These are phyloP conservation scores for Chromis chromis DNA, from an alignment of 2,797 vertebrate species.

Conservation along the genomic window DNA sequence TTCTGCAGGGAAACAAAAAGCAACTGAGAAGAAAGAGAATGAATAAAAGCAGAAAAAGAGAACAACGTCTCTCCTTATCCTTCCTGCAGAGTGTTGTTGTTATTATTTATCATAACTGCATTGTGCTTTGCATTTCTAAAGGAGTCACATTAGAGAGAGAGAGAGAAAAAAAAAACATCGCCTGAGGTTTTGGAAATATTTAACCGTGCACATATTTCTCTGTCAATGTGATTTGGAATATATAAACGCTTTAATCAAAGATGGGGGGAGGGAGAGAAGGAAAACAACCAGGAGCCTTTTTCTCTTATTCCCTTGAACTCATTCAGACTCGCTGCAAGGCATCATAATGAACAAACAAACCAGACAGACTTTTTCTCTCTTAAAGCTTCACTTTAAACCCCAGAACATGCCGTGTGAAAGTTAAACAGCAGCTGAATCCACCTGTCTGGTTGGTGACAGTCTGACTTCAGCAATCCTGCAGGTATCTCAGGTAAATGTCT, in stretches of 20 bases:
- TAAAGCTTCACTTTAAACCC: constrained; percentile 29
- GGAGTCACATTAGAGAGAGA: not conserved
- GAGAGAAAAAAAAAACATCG: not conserved
- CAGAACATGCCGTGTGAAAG: constrained; percentile 8
- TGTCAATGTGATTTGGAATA: constrained; percentile 5
- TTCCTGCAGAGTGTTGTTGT: not conserved
- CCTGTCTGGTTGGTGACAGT: not conserved
- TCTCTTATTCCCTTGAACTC: constrained; percentile 22
- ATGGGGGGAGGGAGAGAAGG: not conserved
- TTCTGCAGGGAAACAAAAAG: constrained; percentile 19
- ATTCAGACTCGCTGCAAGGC: constrained; percentile 4
- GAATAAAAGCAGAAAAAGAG: not conserved
- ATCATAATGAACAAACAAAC: constrained; percentile 21
- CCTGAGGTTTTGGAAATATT: constrained; percentile 4
- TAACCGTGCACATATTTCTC: constrained; percentile 3
- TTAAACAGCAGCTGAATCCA: constrained; percentile 9
- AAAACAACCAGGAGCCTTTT: constrained; percentile 34
- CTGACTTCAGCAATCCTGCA: too few relatives aligned
- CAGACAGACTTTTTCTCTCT: constrained; percentile 3
- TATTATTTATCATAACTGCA: constrained; percentile 13
- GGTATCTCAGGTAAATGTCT: not conserved
- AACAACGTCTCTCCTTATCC: not conserved
- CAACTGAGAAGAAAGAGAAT: constrained; percentile 10
- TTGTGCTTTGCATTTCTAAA: constrained; percentile 22
- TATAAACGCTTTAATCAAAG: constrained; percentile 20